Evolutionary conservation across 30 jellyfish, hydroid and myxozoan species (phyloP).

Genomic region (Turritopsis dohrnii): DNA sequence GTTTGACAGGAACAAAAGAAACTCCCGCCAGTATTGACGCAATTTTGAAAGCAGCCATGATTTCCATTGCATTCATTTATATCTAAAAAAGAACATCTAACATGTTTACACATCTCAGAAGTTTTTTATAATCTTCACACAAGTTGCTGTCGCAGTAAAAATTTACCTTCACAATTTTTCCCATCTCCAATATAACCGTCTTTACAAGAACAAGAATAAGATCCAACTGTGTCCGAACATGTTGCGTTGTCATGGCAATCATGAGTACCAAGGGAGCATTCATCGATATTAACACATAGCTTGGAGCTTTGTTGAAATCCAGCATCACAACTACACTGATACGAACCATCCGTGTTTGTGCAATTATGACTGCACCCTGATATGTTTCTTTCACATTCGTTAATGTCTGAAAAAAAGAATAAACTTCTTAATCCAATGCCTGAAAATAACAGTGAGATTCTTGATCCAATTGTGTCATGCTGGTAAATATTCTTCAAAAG

Average conservation of each 20-base stretch:
- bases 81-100: slow-evolving; percentile 4
- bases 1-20: not conserved
- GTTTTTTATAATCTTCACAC: too few species aligned
- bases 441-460: too few species aligned
- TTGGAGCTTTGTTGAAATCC: not conserved
- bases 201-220: not conserved
- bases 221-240: not conserved
- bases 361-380: not conserved
- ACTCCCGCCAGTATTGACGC: slow-evolving; percentile 8
- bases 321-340: not conserved
- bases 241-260: not conserved
- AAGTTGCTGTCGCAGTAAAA: too few species aligned
- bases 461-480: too few species aligned
- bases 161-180: not conserved
- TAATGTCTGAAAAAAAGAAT: not conserved
- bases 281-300: not conserved
- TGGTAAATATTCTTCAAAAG: too few species aligned
- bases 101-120: too few species aligned
- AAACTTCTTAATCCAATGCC: too few species aligned
- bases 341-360: not conserved
- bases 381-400: not conserved
- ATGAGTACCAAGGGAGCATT: not conserved
- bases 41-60: not conserved
- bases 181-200: not conserved
- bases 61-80: slow-evolving; percentile 4